These are phyloP conservation scores for Pantherophis alleghaniensis DNA, from an alignment of 2,797 vertebrate genomes.

Conservation along the genomic window DNA sequence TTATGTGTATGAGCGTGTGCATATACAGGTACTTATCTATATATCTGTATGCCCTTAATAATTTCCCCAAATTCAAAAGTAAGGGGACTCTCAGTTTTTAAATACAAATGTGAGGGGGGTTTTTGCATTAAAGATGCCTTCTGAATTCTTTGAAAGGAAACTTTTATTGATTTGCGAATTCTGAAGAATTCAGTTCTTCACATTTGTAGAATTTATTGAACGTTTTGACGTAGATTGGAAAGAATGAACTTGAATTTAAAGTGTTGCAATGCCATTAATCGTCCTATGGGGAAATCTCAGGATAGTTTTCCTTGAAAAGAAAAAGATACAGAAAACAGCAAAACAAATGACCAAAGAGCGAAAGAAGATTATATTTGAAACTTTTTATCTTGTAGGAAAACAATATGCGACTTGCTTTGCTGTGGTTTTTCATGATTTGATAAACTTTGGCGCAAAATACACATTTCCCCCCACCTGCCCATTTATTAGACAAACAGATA, in stretches of 20 bases:
- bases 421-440: not conserved
- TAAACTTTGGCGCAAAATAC: not conserved
- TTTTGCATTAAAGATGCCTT: constrained; percentile 60
- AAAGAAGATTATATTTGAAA: not conserved
- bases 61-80: constrained; percentile 62
- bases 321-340: not conserved
- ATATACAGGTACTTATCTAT: constrained; percentile 60
- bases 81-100: constrained; percentile 63
- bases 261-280: not conserved
- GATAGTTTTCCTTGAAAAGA: not conserved
- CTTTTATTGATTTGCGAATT: constrained; percentile 39
- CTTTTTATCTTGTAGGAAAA: not conserved
- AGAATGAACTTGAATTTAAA: not conserved
- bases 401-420: not conserved
- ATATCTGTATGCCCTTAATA: constrained; percentile 69
- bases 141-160: constrained; percentile 42
- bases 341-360: not conserved
- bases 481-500: not conserved
- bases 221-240: not conserved
- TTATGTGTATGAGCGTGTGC: not conserved
- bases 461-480: not conserved
- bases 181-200: constrained; percentile 40
- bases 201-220: constrained; percentile 46
- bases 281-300: not conserved
- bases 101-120: constrained; percentile 61